Base-by-base conservation (phyloP, 1,140 invertebrate species). In the Polyergus mexicanus region DNA sequence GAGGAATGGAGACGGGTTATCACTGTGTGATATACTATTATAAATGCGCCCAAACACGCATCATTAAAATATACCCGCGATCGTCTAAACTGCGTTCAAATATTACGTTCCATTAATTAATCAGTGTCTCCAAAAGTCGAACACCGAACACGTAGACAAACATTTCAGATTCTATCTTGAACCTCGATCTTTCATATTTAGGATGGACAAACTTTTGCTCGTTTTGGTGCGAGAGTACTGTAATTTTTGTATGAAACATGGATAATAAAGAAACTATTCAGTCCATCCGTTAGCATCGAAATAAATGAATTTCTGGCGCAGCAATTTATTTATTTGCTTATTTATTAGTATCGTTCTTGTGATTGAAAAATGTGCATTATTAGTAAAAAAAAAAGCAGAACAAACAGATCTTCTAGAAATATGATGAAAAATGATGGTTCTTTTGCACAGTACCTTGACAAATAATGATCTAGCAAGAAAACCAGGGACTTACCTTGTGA, bases 21-120 rank as follows among this genome's bases (percentile, higher is more conserved):
- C 84, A 71, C n/a, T 38, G 5, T 77, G 62, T 75, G 51, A 35
- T 44, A 60, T 75, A 86, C 54, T 89, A 89, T 69, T 78, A 84
- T 38, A 41, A 78, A 10, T 47, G 47, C 62, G 62, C 10, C 60
- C 51, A n/a, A n/a, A n/a, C n/a, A 87, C 22, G 63, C 44, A 41
- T 54, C 22, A 74, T 84, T 84, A 89, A 90, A 90, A 69, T 89
- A 89, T 66, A 54, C 35, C 32, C 19, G 28, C 1, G n/a, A 69
- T 51, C 3, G 25, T 38, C 6, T 32, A 58, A n/a, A 58, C 8
- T 58, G 5, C n/a, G 10, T 62, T 11, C n/a, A 32, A 28, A 62
- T 28, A 25, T 62, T 58, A 19, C 2, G 19, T n/a, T 56, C 7
- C 0, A 28, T 4, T 41, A 10, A 75, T 28, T 60, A 75, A 41